Base-by-base conservation (phyloP, 1,140 invertebrate species). In the Elymnias hypermnestra region DNA sequence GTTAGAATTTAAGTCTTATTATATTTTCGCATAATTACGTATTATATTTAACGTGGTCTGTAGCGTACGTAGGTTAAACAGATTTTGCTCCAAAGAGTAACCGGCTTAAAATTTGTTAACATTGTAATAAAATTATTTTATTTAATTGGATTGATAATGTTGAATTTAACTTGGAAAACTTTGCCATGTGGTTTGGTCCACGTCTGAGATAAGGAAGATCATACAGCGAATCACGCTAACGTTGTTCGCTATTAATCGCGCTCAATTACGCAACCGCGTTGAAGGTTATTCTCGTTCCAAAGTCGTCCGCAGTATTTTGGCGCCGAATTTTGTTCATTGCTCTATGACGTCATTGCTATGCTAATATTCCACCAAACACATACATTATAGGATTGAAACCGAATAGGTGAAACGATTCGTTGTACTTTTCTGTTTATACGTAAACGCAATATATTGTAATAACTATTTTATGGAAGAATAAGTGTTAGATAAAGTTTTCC, bases 261-360 rank as follows among this genome's bases (percentile, higher is more conserved):
- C 21, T 36, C 12, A n/a, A 39, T 67, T 60, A 57, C 47, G 49
- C 53, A 65, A 65, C n/a, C 35, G 12, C 49, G 15, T 19, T 55
- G 56, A 63, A 67, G 63, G 57, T 61, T 60, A 63, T 58, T 62
- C 47, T 67, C 25, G 48, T 56, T 54, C 56, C 60, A 63, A 57
- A 57, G 59, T 50, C 53, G 46, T 29, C 29, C 22, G 35, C 29
- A 42, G 44, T 56, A 55, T 57, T 59, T 64, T 62, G 57, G 56
- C 58, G 55, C 44, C 59, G 21, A 43, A 50, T 52, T 55, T 56
- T 28, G 21, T 49, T 26, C 43, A 18, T 51, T 31, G 14, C 21
- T 35, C 21, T 41, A 19, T 21, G 33, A 36, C 31, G 18, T 35
- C 31, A 35, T 12, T 18, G n/a, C 31, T 35, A 1, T 26, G 25